A percentile compares a stretch with the other conserved stretches of the same genome.
Evolutionary conservation across 2,888 invertebrate species (phyloP).

Genomic region (Scaptomyza caliginosa): DNA sequence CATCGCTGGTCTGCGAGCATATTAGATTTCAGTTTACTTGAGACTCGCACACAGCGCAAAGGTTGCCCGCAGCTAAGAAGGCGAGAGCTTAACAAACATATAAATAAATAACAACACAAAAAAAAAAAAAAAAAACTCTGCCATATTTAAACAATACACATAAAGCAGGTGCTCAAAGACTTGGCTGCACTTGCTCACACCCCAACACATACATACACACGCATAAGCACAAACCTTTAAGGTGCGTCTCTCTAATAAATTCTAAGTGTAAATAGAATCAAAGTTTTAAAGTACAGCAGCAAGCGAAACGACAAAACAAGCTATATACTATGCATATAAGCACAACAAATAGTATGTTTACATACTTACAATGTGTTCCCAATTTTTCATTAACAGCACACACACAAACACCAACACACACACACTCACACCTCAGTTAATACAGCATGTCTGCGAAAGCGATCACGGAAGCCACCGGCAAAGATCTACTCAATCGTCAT

Average conservation of each 20-base stretch:
- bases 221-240: not conserved
- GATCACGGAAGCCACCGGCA: slow-evolving; percentile 97
- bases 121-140: slow-evolving; percentile 12
- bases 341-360: not conserved
- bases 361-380: not conserved
- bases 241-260: slow-evolving; percentile 53
- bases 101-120: slow-evolving; percentile 27
- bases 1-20: slow-evolving; percentile 53
- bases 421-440: slow-evolving; percentile 9
- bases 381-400: slow-evolving; percentile 18
- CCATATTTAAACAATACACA: slow-evolving; percentile 22
- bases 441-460: slow-evolving; percentile 97
- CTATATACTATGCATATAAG: not conserved
- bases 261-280: slow-evolving; percentile 71
- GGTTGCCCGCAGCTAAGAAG: slow-evolving; percentile 41
- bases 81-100: slow-evolving; percentile 40
- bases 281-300: slow-evolving; percentile 68
- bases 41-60: slow-evolving; percentile 58
- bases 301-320: not conserved
- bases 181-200: slow-evolving; percentile 49
- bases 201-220: not conserved
- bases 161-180: slow-evolving; percentile 40
- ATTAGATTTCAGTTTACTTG: slow-evolving; percentile 74
- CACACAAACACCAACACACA: slow-evolving; percentile 5
- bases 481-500: slow-evolving; percentile 94